Evolutionary conservation across 2,113 vertebrate species (phyloP).

Genomic region (Sterrhoptilus dennistouni): DNA sequence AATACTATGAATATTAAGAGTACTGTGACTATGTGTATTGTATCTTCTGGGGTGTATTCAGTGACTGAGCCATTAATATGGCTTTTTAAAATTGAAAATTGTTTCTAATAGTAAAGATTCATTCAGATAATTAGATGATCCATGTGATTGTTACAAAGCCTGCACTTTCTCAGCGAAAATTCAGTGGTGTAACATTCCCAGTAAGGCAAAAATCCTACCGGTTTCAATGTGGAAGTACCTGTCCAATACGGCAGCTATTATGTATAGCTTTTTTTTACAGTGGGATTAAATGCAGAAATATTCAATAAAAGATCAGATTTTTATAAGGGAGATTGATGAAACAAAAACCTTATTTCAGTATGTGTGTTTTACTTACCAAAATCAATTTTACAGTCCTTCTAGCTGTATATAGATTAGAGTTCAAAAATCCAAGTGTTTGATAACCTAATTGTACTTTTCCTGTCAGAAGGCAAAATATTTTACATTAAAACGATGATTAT

Average conservation of each 20-base stretch:
- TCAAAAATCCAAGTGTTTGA: not conserved
- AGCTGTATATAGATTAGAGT: not conserved
- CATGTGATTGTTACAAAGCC: not conserved
- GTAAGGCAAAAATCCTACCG: not conserved
- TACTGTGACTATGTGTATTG: not conserved
- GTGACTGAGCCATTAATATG: not conserved
- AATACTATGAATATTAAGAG: not conserved
- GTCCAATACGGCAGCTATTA: not conserved
- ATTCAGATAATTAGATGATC: not conserved
- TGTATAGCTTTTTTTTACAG: not conserved
- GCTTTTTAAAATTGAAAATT: not conserved
- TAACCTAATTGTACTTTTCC: not conserved
- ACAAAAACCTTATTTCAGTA: not conserved
- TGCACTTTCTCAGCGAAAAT: not conserved
- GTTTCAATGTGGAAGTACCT: not conserved
- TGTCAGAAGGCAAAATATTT: not conserved
- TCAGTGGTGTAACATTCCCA: accelerated
- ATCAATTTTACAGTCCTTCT: not conserved
- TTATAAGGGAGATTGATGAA: not conserved
- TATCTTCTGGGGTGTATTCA: not conserved
- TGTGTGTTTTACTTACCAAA: not conserved
- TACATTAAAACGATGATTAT: not conserved
- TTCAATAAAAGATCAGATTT: not conserved
- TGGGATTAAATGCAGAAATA: not conserved
- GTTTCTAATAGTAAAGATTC: not conserved